These are phyloP conservation scores for Micoletzkya japonica DNA, from an alignment of 2,888 invertebrate species.

Conservation along the genomic window DNA sequence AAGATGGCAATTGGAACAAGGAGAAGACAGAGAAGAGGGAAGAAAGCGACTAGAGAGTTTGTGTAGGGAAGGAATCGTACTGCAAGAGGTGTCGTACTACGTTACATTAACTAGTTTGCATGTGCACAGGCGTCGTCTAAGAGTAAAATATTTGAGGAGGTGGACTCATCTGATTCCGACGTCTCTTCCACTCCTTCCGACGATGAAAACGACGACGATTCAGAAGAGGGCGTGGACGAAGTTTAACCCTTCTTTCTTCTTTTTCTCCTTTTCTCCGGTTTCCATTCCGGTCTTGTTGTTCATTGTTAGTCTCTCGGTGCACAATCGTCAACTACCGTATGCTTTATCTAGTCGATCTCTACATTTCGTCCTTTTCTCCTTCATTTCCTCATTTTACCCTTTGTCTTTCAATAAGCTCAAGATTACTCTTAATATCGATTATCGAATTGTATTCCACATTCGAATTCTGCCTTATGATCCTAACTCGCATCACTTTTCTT, in stretches of 20 bases:
- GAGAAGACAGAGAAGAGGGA: constrained; percentile 31
- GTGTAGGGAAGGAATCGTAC: constrained; percentile 38
- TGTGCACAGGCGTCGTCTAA: background rate
- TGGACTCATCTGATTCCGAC: constrained; percentile 19
- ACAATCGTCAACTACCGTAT: background rate
- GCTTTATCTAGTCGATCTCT: background rate
- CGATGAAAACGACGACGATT: constrained; percentile 24
- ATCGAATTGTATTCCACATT: too few relatives aligned
- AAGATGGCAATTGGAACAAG: constrained; percentile 52
- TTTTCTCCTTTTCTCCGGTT: too few relatives aligned
- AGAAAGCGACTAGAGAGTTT: constrained; percentile 37
- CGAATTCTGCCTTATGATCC: too few relatives aligned
- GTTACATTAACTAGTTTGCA: background rate
- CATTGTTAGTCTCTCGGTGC: background rate
- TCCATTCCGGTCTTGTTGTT: too few relatives aligned
- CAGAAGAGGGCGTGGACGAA: constrained; percentile 15
- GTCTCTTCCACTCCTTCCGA: constrained; percentile 5
- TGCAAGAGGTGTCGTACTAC: constrained; percentile 1
- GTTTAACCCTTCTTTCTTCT: background rate
- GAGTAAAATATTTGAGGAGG: background rate
- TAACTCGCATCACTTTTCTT: too few relatives aligned
- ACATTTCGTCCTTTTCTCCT: background rate
- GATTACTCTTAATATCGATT: too few relatives aligned
- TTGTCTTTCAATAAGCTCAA: too few relatives aligned
- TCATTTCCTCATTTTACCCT: too few relatives aligned